Percentiles rank a stretch among this genome's conserved stretches.
These are phyloP conservation scores for Ctenopoma kingsleyae DNA, from an alignment of 2,797 vertebrate species.

Conservation along the genomic window DNA sequence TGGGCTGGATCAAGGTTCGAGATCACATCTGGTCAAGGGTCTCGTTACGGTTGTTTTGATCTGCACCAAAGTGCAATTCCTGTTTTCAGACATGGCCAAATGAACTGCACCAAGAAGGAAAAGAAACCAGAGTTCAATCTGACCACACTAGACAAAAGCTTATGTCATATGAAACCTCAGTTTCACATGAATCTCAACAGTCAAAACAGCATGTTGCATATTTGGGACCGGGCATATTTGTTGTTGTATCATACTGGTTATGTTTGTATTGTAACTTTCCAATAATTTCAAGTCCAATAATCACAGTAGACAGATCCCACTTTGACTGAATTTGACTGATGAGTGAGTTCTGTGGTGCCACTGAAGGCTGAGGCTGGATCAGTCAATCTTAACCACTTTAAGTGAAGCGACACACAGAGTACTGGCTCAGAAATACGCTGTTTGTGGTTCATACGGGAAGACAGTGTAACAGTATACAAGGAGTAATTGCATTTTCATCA, in stretches of 20 bases:
- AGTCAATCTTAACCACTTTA: conserved; percentile 1
- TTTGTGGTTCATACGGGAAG: background rate
- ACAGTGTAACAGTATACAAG: conserved; percentile 2
- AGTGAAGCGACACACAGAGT: background rate
- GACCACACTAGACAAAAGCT: too few relatives aligned
- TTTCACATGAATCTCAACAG: too few relatives aligned
- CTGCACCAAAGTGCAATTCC: background rate
- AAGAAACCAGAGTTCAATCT: too few relatives aligned
- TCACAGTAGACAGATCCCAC: too few relatives aligned
- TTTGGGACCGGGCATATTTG: too few relatives aligned
- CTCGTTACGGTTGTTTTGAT: background rate
- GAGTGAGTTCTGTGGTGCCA: conserved; percentile 2
- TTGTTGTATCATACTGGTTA: too few relatives aligned
- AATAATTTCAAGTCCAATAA: too few relatives aligned
- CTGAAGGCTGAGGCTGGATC: background rate
- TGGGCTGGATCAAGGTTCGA: background rate
- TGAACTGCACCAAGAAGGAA: background rate
- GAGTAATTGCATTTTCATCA: conserved; percentile 20
- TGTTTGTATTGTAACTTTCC: too few relatives aligned
- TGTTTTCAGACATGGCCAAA: background rate
- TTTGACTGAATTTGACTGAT: background rate
- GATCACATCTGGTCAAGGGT: background rate
- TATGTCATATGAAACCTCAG: too few relatives aligned
- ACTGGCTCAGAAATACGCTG: background rate
- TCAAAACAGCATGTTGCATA: too few relatives aligned